These are phyloP conservation scores for Coryphaenoides rupestris DNA, from an alignment of 2,113 vertebrate genomes.

Conservation along the genomic window DNA sequence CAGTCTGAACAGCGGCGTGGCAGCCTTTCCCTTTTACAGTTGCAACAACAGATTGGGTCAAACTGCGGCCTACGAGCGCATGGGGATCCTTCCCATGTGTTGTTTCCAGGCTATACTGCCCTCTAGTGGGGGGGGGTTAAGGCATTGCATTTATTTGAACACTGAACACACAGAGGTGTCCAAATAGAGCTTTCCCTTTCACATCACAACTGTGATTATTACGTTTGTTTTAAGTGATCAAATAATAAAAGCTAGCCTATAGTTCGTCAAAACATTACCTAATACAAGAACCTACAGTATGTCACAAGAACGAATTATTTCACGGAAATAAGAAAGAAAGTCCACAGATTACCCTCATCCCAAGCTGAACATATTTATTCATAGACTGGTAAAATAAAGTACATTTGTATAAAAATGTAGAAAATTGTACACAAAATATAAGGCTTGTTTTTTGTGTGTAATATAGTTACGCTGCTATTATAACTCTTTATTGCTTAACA, in stretches of 20 bases:
- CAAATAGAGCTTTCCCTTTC: no score
- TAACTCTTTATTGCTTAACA: slow-evolving; percentile 66
- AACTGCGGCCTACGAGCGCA: neutral
- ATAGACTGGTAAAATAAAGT: slow-evolving; percentile 79
- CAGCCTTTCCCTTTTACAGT: no score
- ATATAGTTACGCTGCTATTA: slow-evolving; percentile 73
- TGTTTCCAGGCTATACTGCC: slow-evolving; percentile 1
- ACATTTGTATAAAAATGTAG: slow-evolving; percentile 82
- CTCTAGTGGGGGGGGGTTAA: neutral
- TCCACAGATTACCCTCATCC: slow-evolving; percentile 51
- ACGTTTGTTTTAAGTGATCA: no score
- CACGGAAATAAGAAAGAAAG: slow-evolving; percentile 18
- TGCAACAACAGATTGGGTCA: neutral
- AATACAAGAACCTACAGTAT: neutral
- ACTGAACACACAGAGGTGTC: no score
- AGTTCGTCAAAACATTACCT: no score
- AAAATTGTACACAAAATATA: slow-evolving; percentile 81
- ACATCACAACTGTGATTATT: no score
- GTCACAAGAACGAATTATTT: neutral
- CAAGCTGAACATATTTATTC: slow-evolving; percentile 76
- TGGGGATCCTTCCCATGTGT: neutral
- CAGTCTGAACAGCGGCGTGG: no score
- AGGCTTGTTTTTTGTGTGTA: slow-evolving; percentile 73
- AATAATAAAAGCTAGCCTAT: no score
- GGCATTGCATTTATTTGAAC: no score